Evolutionary conservation across 2,888 invertebrate genomes (phyloP), one percentile per base, ranked within the genome.

Genomic region (Diploptera punctata): DNA sequence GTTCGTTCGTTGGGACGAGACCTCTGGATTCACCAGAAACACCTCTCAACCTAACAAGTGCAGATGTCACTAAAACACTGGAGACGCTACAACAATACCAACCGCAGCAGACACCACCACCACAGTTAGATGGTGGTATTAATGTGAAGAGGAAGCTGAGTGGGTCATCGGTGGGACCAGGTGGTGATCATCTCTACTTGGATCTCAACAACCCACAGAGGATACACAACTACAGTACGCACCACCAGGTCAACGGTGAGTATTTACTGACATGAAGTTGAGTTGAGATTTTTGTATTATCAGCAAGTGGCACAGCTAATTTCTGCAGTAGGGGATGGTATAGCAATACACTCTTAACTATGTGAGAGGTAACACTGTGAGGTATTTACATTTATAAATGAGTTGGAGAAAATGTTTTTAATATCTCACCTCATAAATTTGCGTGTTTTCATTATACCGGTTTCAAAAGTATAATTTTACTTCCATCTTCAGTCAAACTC

Each of bases 1-100:
- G 95, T 83, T 95, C 95, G 76, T 97, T 97, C 82, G 93, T 93
- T 74, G 93, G 93, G 78, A 93, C 92, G 79, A 91, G 93, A 79
- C 95, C 94, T 2, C 84, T 93, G 80, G 94, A 94, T 78, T 93
- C 93, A 62, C 95, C 95, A 19, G 92, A 93, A 83, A 94, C 94
- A 74, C 94, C 94, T 47, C 86, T 90, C 52, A 77, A 77, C 2
- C 67, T 74, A 18, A 67, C 73, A 24, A 74, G 75, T 43, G 70
- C 67, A 18, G 74, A 71, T 47, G 61, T 67, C 21, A 65, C 21
- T 60, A 68, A 74, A 69, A 65, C 73, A 16, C 61, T 73, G 44
- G 70, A 84, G 85, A 49, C 70, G 18, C 65, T 70, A 38, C 65
- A 65, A n/a, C 43, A 65, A 29, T 44, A 62, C 21, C 62, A 62